These are phyloP conservation scores for Coregonus ussuriensis DNA, from an alignment of 2,797 vertebrate species.

Conservation along the genomic window DNA sequence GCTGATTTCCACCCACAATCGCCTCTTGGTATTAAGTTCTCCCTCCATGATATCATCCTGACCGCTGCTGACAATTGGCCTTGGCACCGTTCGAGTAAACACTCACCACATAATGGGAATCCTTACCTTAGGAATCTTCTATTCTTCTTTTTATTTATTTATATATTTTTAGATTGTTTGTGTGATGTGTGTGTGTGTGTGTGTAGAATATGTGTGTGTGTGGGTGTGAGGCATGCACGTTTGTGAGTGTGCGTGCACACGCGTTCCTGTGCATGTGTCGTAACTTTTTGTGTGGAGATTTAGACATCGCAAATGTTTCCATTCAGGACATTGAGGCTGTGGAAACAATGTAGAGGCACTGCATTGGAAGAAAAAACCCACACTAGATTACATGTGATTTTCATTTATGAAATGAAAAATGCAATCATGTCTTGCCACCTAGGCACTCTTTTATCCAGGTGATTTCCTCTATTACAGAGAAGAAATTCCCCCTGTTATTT, in stretches of 20 bases:
- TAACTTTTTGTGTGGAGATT: not conserved
- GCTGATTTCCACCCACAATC: constrained; percentile 56
- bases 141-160: constrained; percentile 2
- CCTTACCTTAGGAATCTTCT: constrained; percentile 40
- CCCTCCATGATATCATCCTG: constrained; percentile 70
- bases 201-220: not conserved
- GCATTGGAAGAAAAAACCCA: constrained; percentile 38
- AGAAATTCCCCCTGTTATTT: constrained; percentile 9
- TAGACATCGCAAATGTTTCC: constrained; percentile 72
- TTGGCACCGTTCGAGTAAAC: constrained; percentile 46
- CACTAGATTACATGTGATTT: constrained; percentile 65
- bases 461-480: constrained; percentile 59
- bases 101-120: constrained; percentile 56
- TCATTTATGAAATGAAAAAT: constrained; percentile 58
- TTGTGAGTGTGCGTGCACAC: not conserved
- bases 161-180: too few species aligned
- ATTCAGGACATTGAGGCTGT: constrained; percentile 52
- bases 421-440: constrained; percentile 53
- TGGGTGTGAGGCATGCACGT: not conserved
- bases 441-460: constrained; percentile 68
- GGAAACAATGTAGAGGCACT: constrained; percentile 53
- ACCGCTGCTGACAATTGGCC: constrained; percentile 63
- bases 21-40: constrained; percentile 43
- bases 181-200: constrained; percentile 10
- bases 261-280: not conserved